Percentiles rank a stretch among this genome's conserved stretches.
Conservation (phyloP, 2,888 invertebrate species). For the Lottia gigantea region DNA sequence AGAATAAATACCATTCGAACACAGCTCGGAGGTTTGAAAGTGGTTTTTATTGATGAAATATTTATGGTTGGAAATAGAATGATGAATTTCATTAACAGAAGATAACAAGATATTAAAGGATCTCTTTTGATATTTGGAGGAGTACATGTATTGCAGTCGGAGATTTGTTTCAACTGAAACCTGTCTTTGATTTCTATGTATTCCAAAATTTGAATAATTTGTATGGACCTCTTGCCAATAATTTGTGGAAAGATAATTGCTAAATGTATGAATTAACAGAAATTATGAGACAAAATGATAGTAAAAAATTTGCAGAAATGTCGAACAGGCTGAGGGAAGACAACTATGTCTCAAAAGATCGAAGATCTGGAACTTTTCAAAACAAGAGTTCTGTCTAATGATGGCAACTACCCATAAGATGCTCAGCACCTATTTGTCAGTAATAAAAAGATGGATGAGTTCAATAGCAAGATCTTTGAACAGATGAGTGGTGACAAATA, state of each 20-base stretch:
- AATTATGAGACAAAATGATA: constrained; percentile 36
- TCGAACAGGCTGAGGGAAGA: constrained; percentile 38
- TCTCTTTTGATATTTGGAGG: constrained; percentile 27
- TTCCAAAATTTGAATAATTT: too few species aligned
- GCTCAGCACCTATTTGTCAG: constrained; percentile 31
- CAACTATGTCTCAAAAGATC: too few species aligned
- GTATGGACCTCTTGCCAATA: too few species aligned
- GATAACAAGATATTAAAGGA: constrained; percentile 27
- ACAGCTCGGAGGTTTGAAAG: constrained; percentile 17
- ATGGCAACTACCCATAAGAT: constrained; percentile 23
- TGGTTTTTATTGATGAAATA: constrained; percentile 37
- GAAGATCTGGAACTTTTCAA: constrained; percentile 30
- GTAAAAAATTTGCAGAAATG: constrained; percentile 34
- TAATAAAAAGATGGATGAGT: constrained; percentile 28
- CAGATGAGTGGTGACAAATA: too few species aligned
- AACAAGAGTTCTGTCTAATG: constrained; percentile 10
- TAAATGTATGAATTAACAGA: too few species aligned
- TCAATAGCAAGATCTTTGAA: too few species aligned
- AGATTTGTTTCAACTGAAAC: constrained; percentile 34
- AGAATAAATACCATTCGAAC: constrained; percentile 14
- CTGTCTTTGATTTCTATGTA: constrained; percentile 30
- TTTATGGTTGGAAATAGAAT: too few species aligned
- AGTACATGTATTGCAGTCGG: constrained; percentile 32
- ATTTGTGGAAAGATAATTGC: too few species aligned
- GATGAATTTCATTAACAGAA: constrained; percentile 24